Evolutionary conservation across 2,888 invertebrate genomes (phyloP), one percentile per base, ranked within the genome.

Genomic region (Rotaria magnacalcarata): DNA sequence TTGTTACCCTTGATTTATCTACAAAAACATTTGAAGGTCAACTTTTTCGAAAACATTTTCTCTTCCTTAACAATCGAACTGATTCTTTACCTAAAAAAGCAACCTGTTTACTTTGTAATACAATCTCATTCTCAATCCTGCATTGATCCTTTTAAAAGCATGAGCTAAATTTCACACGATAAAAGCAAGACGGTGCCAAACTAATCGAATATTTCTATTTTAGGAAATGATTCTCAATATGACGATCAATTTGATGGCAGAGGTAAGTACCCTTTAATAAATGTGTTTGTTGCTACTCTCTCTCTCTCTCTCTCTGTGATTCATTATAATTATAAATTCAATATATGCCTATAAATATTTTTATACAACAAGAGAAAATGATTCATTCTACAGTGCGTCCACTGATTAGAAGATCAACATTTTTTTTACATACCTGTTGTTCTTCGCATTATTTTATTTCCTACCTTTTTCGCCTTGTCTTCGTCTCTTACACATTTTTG

Each of bases 211-310:
- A 10, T 4, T 80, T 80, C 47, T 47, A 47, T 47, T 80, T 4
- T 47, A 47, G 80, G 24, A 67, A 16, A 19, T 80, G 80, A 80
- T 47, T 80, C 80, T 24, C 80, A 80, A 24, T 80, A 80, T 80
- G 80, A 80, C n/a, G 80, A 80, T 80, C 43, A 80, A 16, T n/a
- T 16, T 80, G 80, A 80, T 80, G 34, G 47, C 47, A 24, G 47
- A 47, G 80, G 80, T 80, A 80, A 80, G 80, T 80, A 67, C 34
- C 6, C 6, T 5, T 11, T 16, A 19, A 14, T 4, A 67, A 34
- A 34, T 3, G 34, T 34, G 11, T 16, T 7, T 34, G 11, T 5
- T 7, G 0, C 34, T 16, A 6, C 34, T 16, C 14, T 67, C 67
- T 67, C 67, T 67, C 67, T 67, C 67, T 34, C 67, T 21, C 16